Conservation (phyloP, 2,888 invertebrate species). For the Dasysyrphus tricinctus region DNA sequence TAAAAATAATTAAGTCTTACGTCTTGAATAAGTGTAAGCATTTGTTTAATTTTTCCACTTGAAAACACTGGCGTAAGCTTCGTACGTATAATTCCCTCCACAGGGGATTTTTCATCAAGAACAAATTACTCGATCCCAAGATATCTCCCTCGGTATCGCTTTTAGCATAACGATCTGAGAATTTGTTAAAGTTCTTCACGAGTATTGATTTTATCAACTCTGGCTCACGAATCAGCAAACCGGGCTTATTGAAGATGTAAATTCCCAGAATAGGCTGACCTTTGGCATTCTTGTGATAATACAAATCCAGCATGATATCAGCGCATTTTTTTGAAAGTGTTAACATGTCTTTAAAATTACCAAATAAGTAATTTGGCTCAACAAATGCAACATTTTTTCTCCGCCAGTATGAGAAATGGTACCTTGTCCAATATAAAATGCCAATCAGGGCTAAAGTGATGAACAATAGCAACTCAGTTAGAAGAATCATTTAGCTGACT, state of each 20-base stretch:
- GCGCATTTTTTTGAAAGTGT: not conserved
- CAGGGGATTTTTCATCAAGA: slow-evolving; percentile 82
- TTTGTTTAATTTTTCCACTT: slow-evolving; percentile 82
- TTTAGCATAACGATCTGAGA: slow-evolving; percentile 79
- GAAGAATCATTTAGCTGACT: too few relatives aligned
- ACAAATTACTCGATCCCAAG: slow-evolving; percentile 83
- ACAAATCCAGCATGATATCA: slow-evolving; percentile 76
- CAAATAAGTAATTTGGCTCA: not conserved
- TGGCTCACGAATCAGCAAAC: slow-evolving; percentile 79
- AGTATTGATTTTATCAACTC: slow-evolving; percentile 81
- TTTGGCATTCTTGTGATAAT: slow-evolving; percentile 75
- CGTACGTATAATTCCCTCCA: slow-evolving; percentile 83
- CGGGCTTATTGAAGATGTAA: slow-evolving; percentile 80
- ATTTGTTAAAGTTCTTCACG: slow-evolving; percentile 83
- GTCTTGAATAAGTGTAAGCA: slow-evolving; percentile 77
- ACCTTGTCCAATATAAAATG: too few relatives aligned
- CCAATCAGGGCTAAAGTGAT: too few relatives aligned
- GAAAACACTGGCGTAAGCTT: slow-evolving; percentile 84
- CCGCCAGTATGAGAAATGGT: too few relatives aligned
- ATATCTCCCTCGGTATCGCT: slow-evolving; percentile 81
- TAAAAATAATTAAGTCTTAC: slow-evolving; percentile 73
- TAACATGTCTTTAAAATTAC: not conserved
- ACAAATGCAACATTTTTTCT: too few relatives aligned
- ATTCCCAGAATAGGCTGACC: slow-evolving; percentile 78
- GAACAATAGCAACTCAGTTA: too few relatives aligned